Conservation (phyloP, 2,888 invertebrate genomes). For the Nephrotoma appendiculata region DNA sequence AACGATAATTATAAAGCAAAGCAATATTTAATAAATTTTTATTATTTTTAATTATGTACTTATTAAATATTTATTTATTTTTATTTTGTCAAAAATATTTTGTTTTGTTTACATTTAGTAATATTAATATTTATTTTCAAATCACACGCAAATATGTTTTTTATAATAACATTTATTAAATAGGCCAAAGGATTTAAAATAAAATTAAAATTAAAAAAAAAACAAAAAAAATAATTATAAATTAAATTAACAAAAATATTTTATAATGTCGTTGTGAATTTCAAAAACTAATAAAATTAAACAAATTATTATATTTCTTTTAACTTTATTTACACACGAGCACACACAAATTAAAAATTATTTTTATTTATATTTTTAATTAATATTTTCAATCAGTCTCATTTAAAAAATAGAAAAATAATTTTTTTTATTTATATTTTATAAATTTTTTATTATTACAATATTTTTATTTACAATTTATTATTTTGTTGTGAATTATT, state of each 20-base stretch:
- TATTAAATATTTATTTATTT: background rate
- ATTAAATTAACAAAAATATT: no score
- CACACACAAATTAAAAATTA: background rate
- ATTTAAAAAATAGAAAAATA: background rate
- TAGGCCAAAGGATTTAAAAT: background rate
- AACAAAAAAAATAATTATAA: background rate
- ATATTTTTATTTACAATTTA: background rate
- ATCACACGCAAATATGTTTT: background rate
- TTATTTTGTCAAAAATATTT: background rate
- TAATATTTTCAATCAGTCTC: background rate
- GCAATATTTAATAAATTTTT: background rate
- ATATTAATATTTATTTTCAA: background rate
- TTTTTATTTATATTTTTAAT: background rate
- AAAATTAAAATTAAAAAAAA: background rate
- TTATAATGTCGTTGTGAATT: background rate
- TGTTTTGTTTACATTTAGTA: background rate
- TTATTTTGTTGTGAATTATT: background rate
- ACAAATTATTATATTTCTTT: background rate
- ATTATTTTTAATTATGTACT: background rate
- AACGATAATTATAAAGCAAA: background rate
- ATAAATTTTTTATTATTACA: background rate
- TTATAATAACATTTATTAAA: background rate
- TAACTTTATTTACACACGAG: background rate
- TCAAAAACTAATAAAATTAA: background rate
- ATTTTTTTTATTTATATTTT: background rate